Evolutionary conservation across 2,888 invertebrate genomes (phyloP).

Genomic region (Gibbula magus): DNA sequence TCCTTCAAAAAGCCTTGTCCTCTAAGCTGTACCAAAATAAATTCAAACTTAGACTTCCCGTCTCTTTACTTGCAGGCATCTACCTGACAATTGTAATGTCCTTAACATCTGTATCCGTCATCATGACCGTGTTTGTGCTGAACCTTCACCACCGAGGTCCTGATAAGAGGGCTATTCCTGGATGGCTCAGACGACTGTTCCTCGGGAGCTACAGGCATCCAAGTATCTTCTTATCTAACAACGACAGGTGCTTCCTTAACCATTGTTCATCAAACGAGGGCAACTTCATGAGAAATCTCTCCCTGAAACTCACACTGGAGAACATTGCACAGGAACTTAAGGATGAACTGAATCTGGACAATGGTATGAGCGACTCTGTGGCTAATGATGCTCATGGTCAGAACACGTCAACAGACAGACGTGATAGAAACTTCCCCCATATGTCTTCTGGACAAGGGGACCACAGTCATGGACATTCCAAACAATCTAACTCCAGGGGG

Average conservation of each 20-base stretch:
- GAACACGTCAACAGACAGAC: not conserved
- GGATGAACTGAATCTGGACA: conserved; percentile 65
- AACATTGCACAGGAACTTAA: conserved; percentile 73
- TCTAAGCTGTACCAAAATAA: not conserved
- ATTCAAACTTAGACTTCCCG: not conserved
- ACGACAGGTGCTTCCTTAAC: not conserved
- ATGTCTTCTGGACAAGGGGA: conserved; percentile 21
- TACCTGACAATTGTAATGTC: conserved; percentile 79
- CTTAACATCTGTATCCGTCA: conserved; percentile 79
- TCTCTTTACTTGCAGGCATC: conserved; percentile 74
- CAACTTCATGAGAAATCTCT: conserved; percentile 65
- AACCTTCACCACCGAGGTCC: conserved; percentile 79
- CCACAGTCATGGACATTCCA: conserved; percentile 26
- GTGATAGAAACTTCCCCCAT: not conserved
- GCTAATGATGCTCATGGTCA: conserved; percentile 28
- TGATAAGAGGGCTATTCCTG: conserved; percentile 76
- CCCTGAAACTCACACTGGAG: conserved; percentile 73
- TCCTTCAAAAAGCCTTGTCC: not conserved
- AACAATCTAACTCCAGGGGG: conserved; percentile 27
- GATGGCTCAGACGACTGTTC: conserved; percentile 75
- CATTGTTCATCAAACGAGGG: conserved; percentile 39
- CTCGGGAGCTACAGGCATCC: conserved; percentile 42
- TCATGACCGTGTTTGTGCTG: conserved; percentile 78
- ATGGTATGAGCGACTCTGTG: conserved; percentile 32
- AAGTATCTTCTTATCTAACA: not conserved